Conservation (phyloP, 2,113 vertebrate species). For the Brienomyrus brachyistius region DNA sequence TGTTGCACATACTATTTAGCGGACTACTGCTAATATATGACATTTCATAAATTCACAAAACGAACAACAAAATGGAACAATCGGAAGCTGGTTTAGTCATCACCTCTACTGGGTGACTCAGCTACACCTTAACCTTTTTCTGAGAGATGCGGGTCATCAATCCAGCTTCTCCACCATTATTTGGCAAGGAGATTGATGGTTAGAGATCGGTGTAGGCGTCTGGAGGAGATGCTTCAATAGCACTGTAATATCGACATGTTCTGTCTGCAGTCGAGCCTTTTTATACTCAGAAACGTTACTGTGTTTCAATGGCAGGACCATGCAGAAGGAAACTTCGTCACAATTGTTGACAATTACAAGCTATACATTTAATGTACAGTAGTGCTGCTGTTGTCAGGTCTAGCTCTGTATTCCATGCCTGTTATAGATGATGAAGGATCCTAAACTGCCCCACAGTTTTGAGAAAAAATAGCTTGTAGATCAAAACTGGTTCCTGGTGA, state of each 20-base stretch:
- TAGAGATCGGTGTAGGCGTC: background rate
- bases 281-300: background rate
- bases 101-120: background rate
- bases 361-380: background rate
- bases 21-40: background rate
- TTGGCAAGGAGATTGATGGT: background rate
- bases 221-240: background rate
- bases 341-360: background rate
- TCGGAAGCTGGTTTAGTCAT: background rate
- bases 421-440: background rate
- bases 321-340: background rate
- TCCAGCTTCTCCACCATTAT: background rate
- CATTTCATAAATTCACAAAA: background rate
- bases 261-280: background rate
- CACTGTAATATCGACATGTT: background rate
- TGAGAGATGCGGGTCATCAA: background rate
- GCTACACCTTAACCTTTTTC: background rate
- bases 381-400: background rate
- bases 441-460: background rate
- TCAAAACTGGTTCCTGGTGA: background rate
- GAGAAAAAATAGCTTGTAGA: background rate
- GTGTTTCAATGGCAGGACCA: background rate
- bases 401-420: background rate
- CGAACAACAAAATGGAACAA: background rate
- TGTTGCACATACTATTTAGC: background rate